Evolutionary conservation across 2,888 invertebrate species (phyloP).

Genomic region (Oligia strigilis): DNA sequence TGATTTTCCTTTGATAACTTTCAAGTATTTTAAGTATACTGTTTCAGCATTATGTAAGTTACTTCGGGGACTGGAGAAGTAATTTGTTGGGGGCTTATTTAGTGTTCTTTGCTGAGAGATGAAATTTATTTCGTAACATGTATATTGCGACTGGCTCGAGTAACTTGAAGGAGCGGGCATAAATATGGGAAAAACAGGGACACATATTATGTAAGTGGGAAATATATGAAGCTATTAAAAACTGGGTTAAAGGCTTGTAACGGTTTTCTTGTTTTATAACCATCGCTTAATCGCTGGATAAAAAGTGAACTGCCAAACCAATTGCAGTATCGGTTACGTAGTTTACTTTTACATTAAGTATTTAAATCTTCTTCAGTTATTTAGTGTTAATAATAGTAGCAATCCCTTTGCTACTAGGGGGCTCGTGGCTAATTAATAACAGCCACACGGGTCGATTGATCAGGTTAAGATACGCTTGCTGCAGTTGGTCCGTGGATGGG

Average conservation of each 20-base stretch:
- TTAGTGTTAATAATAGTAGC: neutral
- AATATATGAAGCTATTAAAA: conserved; percentile 35
- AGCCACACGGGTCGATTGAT: too few species aligned
- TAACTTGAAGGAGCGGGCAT: conserved; percentile 52
- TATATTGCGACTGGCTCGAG: conserved; percentile 55
- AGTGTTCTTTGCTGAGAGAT: conserved; percentile 66
- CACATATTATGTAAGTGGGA: conserved; percentile 28
- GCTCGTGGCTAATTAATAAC: too few species aligned
- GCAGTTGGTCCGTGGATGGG: too few species aligned
- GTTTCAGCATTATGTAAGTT: conserved; percentile 76
- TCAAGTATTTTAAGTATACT: conserved; percentile 73
- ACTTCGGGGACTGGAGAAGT: conserved; percentile 70
- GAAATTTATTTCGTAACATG: conserved; percentile 65
- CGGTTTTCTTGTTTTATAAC: conserved; percentile 18
- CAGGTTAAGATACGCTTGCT: too few species aligned
- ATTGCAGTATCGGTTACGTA: too few species aligned
- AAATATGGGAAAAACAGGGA: conserved; percentile 45
- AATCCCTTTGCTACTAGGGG: too few species aligned
- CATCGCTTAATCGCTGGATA: neutral
- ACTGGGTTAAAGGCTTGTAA: conserved; percentile 10
- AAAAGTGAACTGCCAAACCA: neutral
- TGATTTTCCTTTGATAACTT: conserved; percentile 69
- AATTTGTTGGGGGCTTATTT: conserved; percentile 70
- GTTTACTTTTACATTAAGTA: neutral
- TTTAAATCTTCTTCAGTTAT: neutral